Percentiles rank a stretch among this genome's conserved stretches.
phyloP scores from a whole-genome alignment of 2,888 invertebrate genomes.

The Ophion ellenae region DNA sequence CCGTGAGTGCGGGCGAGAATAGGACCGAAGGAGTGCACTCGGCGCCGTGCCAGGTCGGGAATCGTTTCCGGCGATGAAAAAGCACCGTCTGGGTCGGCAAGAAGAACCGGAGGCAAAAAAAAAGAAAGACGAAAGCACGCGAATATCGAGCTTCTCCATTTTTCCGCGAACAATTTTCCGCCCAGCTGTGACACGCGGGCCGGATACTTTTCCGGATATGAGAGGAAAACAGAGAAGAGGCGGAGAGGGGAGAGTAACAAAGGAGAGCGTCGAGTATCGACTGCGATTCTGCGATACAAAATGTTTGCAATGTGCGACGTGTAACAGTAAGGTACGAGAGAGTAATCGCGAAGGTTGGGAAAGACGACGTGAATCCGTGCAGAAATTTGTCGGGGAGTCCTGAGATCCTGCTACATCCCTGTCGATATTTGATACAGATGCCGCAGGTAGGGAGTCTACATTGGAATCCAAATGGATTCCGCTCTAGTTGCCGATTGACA shows the following conservation, averaged over 20 bases:
- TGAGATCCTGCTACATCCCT: too few species aligned
- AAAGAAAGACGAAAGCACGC: neutral
- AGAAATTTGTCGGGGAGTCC: neutral
- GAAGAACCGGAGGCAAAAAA: slow-evolving; percentile 4
- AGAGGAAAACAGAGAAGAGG: neutral
- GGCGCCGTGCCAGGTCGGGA: slow-evolving; percentile 52
- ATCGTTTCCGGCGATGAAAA: slow-evolving; percentile 55
- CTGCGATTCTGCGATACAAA: slow-evolving; percentile 31
- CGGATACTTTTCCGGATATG: neutral
- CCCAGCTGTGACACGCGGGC: neutral
- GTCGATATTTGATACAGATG: too few species aligned
- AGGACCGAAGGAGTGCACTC: slow-evolving; percentile 21
- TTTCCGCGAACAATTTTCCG: slow-evolving; percentile 31
- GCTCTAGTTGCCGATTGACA: too few species aligned
- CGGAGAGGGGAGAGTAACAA: neutral
- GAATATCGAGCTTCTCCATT: slow-evolving; percentile 25
- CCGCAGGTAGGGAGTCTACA: too few species aligned
- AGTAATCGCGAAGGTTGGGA: slow-evolving; percentile 6
- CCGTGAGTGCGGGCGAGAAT: neutral
- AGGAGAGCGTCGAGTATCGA: neutral
- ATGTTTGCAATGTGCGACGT: neutral
- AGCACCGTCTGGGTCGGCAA: slow-evolving; percentile 11
- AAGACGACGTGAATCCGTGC: slow-evolving; percentile 51
- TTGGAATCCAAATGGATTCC: too few species aligned
- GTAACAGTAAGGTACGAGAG: neutral